phyloP scores from a whole-genome alignment of 1,140 invertebrate species.

The Neocloeon triangulifer region DNA sequence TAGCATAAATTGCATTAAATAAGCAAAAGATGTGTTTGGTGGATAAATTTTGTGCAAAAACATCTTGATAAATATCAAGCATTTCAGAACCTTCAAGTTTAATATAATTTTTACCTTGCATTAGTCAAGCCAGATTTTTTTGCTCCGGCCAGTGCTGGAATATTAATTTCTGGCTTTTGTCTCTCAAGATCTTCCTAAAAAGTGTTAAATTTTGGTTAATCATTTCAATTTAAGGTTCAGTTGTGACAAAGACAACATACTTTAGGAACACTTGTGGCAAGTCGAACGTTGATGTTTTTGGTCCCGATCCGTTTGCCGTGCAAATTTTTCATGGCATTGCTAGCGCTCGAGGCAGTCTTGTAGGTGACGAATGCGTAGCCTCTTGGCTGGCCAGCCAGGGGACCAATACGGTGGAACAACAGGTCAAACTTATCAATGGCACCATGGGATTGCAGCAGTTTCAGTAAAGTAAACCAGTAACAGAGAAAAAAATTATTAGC shows the following conservation, averaged over 20 bases:
- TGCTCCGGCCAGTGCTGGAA: conserved; percentile 49
- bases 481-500: conserved; percentile 15
- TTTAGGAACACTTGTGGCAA: conserved; percentile 50
- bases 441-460: conserved; percentile 83
- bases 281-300: conserved; percentile 54
- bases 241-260: conserved; percentile 17
- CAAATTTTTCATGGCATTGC: conserved; percentile 37
- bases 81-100: too few species aligned
- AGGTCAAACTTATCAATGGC: conserved; percentile 82
- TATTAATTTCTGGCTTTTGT: conserved; percentile 45
- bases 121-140: too few species aligned
- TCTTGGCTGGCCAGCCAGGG: conserved; percentile 62
- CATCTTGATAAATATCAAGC: too few species aligned
- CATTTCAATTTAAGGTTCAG: conserved; percentile 9
- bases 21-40: too few species aligned
- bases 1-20: too few species aligned
- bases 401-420: conserved; percentile 73
- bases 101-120: too few species aligned
- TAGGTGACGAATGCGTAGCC: conserved; percentile 90
- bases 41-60: too few species aligned
- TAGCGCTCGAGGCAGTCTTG: conserved; percentile 34
- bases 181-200: conserved; percentile 46
- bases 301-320: conserved; percentile 50
- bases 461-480: conserved; percentile 79
- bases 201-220: conserved; percentile 5